Base-by-base conservation (phyloP, 2,797 vertebrate species). In the Pristis pectinata region DNA sequence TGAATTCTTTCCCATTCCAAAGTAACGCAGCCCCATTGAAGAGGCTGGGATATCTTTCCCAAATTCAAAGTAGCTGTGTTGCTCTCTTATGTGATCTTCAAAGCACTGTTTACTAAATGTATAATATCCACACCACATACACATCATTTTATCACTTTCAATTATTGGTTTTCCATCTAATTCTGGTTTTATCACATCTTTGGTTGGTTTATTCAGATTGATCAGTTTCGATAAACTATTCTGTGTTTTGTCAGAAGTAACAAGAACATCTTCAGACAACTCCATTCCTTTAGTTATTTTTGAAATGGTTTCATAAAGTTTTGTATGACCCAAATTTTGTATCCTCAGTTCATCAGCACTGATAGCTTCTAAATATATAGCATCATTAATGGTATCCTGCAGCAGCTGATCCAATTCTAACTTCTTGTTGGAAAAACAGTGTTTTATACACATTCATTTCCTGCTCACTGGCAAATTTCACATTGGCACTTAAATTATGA, bases 31-130 rank as follows among this genome's bases (percentile, higher is more conserved):
- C 41, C 6, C 37, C 37, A 44, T 27, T 93, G 91, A 44, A 37
- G 91, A 72, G 19, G 15, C 24, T 49, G 64, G 9, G 4, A 37
- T 9, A 27, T 30, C 64, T 93, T 93, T 72, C 3, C 22, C 64
- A 70, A 49, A 15, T 93, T 72, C 37, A 72, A 72, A 27, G 13
- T 30, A 1, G 30, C 67, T 93, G 27, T 93, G 91, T 19, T 24
- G 64, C 44, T 93, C 37, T 49, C 72, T 49, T 44, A 37, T 24
- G 13, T 93, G 91, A 72, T 72, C 91, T 93, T 93, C 67, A 72
- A 93, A 72, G 91, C 22, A 93, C 41, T 44, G 91, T 72, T 70
- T 72, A 49, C 72, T 93, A 44, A 72, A 93, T 49, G 91, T 49
- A 64, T 49, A 24, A 9, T 49, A 49, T 93, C 67, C 91, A 93